Percentiles rank a stretch among this genome's conserved stretches.
phyloP scores from a whole-genome alignment of 2,113 vertebrate genomes.

The Garra rufa region DNA sequence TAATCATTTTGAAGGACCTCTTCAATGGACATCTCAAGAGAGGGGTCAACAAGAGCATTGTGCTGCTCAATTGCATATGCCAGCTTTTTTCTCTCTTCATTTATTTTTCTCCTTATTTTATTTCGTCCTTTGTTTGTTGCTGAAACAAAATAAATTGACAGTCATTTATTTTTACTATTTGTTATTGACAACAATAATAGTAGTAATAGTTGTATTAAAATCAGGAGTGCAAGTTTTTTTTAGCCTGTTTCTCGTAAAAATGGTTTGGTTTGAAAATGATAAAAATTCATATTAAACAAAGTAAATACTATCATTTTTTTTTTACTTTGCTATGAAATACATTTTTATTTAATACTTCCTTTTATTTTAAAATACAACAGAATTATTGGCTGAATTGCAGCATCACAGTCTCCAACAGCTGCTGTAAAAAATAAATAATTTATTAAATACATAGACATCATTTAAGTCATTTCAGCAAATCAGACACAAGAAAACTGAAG shows the following conservation, averaged over 20 bases:
- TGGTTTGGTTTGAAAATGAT: too few species aligned
- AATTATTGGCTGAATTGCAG: background rate
- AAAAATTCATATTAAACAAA: too few species aligned
- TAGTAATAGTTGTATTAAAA: background rate
- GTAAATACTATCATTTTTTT: too few species aligned
- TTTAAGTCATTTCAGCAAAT: background rate
- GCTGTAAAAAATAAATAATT: too few species aligned
- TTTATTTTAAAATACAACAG: too few species aligned
- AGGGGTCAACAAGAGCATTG: background rate
- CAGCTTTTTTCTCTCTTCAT: background rate
- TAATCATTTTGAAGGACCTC: constrained; percentile 9
- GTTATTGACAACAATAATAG: too few species aligned
- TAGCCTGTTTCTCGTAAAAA: too few species aligned
- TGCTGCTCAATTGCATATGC: background rate
- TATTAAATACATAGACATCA: too few species aligned
- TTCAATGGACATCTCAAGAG: background rate
- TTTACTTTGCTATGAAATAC: too few species aligned
- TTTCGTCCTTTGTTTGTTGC: background rate
- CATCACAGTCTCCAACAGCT: background rate
- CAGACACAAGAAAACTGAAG: background rate
- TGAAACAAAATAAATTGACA: background rate
- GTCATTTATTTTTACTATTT: background rate
- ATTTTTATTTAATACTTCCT: too few species aligned
- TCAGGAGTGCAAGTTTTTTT: too few species aligned
- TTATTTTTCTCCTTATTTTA: background rate